phyloP scores from a whole-genome alignment of 2,113 vertebrate species.

The Tragelaphus buxtoni region DNA sequence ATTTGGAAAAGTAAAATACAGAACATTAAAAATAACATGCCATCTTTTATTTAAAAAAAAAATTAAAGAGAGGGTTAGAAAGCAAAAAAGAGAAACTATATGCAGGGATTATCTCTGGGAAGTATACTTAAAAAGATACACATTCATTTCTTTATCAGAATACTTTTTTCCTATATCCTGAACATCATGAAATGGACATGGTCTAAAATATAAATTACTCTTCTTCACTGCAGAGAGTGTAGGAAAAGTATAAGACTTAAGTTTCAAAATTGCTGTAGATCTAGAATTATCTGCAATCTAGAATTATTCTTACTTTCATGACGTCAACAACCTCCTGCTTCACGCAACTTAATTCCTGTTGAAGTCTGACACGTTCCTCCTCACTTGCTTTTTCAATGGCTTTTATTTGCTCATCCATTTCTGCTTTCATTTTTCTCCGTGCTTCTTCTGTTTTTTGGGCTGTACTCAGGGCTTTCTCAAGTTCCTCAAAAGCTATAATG shows the following conservation, averaged over 20 bases:
- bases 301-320: conserved; percentile 87
- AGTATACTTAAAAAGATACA: neutral
- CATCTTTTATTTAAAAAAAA: neutral
- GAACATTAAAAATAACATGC: neutral
- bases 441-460: conserved; percentile 92
- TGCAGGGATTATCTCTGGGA: neutral
- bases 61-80: neutral
- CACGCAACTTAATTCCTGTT: conserved; percentile 89
- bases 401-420: conserved; percentile 91
- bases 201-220: neutral
- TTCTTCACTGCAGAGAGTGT: neutral
- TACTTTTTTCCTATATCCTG: neutral
- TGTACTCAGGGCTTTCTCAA: conserved; percentile 89
- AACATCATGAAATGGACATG: neutral
- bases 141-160: neutral
- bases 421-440: conserved; percentile 88
- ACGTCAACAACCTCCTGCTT: conserved; percentile 93
- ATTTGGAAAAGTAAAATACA: neutral
- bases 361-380: conserved; percentile 90
- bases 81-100: neutral
- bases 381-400: conserved; percentile 88
- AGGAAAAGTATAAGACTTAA: neutral
- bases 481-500: conserved; percentile 93
- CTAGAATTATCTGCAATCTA: neutral
- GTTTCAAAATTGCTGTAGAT: neutral